Base-by-base conservation (phyloP, 2,888 invertebrate genomes). In the Ceramica pisi region DNA sequence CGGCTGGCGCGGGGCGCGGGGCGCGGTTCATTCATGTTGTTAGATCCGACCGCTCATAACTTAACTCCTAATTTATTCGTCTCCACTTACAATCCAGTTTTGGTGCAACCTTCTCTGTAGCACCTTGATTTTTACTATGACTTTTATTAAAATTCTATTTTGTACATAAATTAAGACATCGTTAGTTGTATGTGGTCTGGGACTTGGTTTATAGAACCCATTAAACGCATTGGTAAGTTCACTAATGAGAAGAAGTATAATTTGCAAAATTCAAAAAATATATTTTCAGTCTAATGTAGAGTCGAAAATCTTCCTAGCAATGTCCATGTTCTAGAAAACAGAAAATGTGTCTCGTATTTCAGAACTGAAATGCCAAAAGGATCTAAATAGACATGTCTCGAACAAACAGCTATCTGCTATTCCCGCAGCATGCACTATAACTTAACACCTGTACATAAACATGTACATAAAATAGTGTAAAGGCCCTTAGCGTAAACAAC, bases 1-100 rank as follows among this genome's bases (percentile, higher is more conserved):
- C 31, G 51, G 80, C 51, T 83, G 85, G 84, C 67, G 89, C 80
- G 90, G 90, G 83, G 89, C 75, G 90, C 85, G 91, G 89, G 89
- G 85, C 71, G 91, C 81, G 89, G 93, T 93, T 96, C 96, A 96
- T 96, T 96, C 96, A 96, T 96, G 96, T 96, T 94, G 94, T 95
- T 95, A 95, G 95, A 95, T 91, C 92, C 91, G 92, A 86, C 94
- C 94, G 94, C 94, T 95, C 95, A 96, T 96, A 96, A 96, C 92
- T 96, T 96, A 94, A 93, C 95, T 93, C 91, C 91, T 95, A 95
- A 96, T 96, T 95, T 96, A 96, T 96, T 94, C 94, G 89, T 93
- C 88, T 91, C 89, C 90, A 88, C 87, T 89, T 88, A 83, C 78
- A 90, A 92, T 92, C 93, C 93, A 92, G 92, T 93, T 93, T 91